Base-by-base conservation (phyloP, 2,113 vertebrate genomes). In the Forbesichthys papilliferus region DNA sequence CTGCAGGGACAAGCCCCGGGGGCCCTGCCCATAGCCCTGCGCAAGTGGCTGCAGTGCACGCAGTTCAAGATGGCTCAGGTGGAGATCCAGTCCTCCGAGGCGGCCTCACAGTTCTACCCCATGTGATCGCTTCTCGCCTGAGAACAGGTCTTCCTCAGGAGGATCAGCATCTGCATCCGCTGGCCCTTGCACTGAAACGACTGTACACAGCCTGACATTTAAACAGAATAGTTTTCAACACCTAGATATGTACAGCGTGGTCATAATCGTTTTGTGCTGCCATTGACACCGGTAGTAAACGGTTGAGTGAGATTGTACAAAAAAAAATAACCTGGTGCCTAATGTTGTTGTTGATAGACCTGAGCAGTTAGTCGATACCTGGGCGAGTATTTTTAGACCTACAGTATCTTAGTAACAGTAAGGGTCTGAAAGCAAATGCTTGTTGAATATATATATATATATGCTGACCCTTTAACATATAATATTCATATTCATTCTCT, bases 1-100 rank as follows among this genome's bases (percentile, higher is more conserved):
- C 93, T 98, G 60, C 93, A 96, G 89, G 92, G 93, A 73, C 84
- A 93, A 54, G 91, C 93, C 49, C 90, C 94, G 8, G 93, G 91
- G 36, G 88, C 92, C 0, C 94, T 92, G 77, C 94, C 95, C 0
- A 92, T 92, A 0, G 94, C 95, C 48, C 93, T 99, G 64, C 96
- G 96, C 82, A 98, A 98, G 78, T 99, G 98, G 98, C 92, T 99
- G 16, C 98, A 95, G 80, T 98, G 97, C 72, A 97, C 96, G 11
- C 98, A 97, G 75, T 99, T 99, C 87, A 99, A 99, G 84, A 99
- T 99, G 98, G 98, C 98, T 71, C 98, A 99, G 91, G 97, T 99
- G 90, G 98, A 99, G 88, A 98, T 99, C 86, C 98, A 99, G 92
- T 98, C 97, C 0, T 99, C 98, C 0, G 98, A 99, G 89, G 98